Base-by-base conservation (phyloP, 1,140 invertebrate species). In the Platorchestia sp. region DNA sequence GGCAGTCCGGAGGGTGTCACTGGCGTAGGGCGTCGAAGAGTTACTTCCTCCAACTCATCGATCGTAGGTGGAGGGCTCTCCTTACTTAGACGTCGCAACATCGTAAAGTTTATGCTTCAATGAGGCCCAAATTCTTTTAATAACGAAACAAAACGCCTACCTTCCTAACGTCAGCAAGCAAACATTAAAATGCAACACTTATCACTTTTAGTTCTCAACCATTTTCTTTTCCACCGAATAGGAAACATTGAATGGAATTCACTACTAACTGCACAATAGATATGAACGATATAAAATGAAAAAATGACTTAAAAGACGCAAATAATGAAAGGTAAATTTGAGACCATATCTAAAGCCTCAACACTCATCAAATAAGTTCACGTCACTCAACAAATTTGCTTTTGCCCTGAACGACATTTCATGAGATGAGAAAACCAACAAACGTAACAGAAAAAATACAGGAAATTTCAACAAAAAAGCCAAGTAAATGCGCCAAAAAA, bases 21-120 rank as follows among this genome's bases (percentile, higher is more conserved):
- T 41, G 95, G 95, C 42, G 86, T 40, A 89, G 95, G 95, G 47
- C 95, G 95, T 22, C 95, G 95, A 51, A 95, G 95, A 42, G 95
- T 95, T 19, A 95, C 95, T 44, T 93, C 91, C 91, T 93, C 91
- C 45, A 93, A 93, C 91, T 93, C 91, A 45, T 93, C 91, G 14
- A 93, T 93, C 7, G 91, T 93, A 45, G 91, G 91, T n/a, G 91
- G 91, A 93, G 91, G 91, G 44, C 45, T 93, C 43, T 93, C 91
- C 44, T 93, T 93, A 44, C 91, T 93, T 40, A 93, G 45, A 40
- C 91, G 43, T 16, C 91, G 91, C 47, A 93, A 47, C 91, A 93
- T 93, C 44, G 14, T 45, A 14, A 90, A 45, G 87, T 22, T 75
- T 75, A 75, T 36, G 59, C 59, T 75, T 3, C 59, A 75, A 75